Evolutionary conservation across 2,888 invertebrate genomes (phyloP).

Genomic region (Agonopterix alstromeriana): DNA sequence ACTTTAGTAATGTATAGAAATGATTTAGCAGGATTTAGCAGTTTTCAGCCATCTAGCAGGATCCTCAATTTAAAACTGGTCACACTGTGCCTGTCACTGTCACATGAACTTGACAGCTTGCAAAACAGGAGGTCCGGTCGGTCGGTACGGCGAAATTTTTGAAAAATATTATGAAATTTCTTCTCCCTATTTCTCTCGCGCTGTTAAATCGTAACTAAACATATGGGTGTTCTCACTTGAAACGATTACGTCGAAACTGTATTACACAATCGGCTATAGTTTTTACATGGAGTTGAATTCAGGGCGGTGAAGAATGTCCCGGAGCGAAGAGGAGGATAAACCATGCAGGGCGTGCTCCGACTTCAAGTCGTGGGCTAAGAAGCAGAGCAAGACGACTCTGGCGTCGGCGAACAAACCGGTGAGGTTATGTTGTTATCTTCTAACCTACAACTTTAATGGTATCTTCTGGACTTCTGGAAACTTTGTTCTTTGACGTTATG

Average conservation of each 20-base stretch:
- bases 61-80: no score
- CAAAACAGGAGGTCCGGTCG: neutral
- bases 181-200: neutral
- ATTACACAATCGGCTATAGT: neutral
- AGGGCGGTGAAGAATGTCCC: constrained; percentile 37
- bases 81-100: neutral
- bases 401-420: constrained; percentile 35
- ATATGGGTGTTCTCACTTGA: no score
- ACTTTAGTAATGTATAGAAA: no score
- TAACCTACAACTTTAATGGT: neutral
- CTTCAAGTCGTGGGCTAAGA: constrained; percentile 83
- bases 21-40: no score
- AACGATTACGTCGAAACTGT: neutral
- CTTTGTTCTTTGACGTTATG: no score
- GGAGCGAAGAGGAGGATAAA: constrained; percentile 50
- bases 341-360: constrained; percentile 84
- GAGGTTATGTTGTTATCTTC: constrained; percentile 31
- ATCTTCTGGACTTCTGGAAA: neutral
- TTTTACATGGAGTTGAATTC: constrained; percentile 4
- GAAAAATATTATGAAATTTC: constrained; percentile 8
- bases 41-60: no score
- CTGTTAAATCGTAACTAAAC: no score
- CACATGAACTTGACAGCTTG: constrained; percentile 4
- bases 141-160: constrained; percentile 14
- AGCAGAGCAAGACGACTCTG: constrained; percentile 60